Conservation (phyloP, 2,797 vertebrate genomes). For the Eptatretus atami region DNA sequence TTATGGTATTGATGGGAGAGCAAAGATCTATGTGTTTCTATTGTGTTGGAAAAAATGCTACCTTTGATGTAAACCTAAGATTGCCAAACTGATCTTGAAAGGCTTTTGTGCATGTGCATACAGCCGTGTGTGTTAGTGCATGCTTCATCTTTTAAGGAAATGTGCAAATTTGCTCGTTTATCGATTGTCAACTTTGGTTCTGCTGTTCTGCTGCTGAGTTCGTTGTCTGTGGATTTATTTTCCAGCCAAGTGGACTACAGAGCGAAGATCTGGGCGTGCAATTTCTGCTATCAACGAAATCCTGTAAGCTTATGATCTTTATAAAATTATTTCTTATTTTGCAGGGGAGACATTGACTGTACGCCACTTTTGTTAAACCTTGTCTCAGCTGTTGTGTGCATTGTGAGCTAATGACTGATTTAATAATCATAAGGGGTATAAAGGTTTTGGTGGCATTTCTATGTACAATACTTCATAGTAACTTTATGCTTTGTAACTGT, state of each 20-base stretch:
- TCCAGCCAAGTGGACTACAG: conserved; percentile 70
- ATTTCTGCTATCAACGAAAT: conserved; percentile 94
- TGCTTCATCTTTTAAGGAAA: neutral
- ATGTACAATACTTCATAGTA: neutral
- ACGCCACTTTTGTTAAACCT: neutral
- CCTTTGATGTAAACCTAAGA: neutral
- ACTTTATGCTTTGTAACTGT: too few relatives aligned
- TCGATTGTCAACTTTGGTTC: neutral
- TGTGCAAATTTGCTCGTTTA: too few relatives aligned
- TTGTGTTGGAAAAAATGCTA: too few relatives aligned
- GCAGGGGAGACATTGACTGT: neutral
- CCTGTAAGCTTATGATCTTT: conserved; percentile 25
- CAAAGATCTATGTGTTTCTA: too few relatives aligned
- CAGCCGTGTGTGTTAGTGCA: too few relatives aligned
- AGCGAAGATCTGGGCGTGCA: conserved; percentile 91
- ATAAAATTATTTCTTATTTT: neutral
- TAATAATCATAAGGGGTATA: neutral
- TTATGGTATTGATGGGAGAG: too few relatives aligned
- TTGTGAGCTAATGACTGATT: neutral
- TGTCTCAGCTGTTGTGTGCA: neutral
- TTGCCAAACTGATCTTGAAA: neutral
- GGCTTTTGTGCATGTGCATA: neutral
- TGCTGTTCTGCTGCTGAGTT: neutral
- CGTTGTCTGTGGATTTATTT: conserved; percentile 10
- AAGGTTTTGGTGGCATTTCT: neutral